These are phyloP conservation scores for Kuschelorhynchus macadamiae DNA, from an alignment of 2,888 invertebrate species.

Conservation along the genomic window DNA sequence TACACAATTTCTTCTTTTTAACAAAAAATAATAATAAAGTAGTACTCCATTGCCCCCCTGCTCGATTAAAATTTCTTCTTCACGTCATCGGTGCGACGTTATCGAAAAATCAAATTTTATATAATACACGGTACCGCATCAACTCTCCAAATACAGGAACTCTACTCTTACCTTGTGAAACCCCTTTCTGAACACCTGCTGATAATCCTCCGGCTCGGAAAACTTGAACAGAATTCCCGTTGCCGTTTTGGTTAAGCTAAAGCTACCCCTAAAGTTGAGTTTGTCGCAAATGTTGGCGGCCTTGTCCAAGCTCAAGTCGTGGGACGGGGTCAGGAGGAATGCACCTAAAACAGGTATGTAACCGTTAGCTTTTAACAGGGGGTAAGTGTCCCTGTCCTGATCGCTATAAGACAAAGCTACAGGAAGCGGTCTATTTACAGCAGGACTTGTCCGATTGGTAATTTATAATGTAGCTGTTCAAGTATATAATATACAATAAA, in stretches of 20 bases:
- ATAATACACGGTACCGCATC: neutral
- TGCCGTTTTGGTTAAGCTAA: constrained; percentile 89
- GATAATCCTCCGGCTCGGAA: constrained; percentile 88
- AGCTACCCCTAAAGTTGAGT: constrained; percentile 87
- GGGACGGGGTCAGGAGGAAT: constrained; percentile 87
- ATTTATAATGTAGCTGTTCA: too few relatives aligned
- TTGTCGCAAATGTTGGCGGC: constrained; percentile 90
- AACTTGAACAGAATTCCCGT: constrained; percentile 92
- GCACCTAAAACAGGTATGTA: constrained; percentile 71
- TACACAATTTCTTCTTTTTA: too few relatives aligned
- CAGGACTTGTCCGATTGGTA: too few relatives aligned
- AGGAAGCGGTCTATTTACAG: too few relatives aligned
- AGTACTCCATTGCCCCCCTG: too few relatives aligned
- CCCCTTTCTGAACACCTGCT: constrained; percentile 88
- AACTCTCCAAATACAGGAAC: too few relatives aligned
- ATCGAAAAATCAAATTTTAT: too few relatives aligned
- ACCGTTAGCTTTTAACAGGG: constrained; percentile 41
- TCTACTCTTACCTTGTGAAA: constrained; percentile 75
- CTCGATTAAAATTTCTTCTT: too few relatives aligned
- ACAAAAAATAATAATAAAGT: too few relatives aligned
- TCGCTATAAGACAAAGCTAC: neutral
- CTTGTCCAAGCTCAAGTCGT: constrained; percentile 88
- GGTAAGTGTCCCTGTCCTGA: constrained; percentile 33
- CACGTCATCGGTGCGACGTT: too few relatives aligned
- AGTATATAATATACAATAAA: too few relatives aligned